Evolutionary conservation across 2,797 vertebrate genomes (phyloP).

Genomic region (Takifugu ocellatus): DNA sequence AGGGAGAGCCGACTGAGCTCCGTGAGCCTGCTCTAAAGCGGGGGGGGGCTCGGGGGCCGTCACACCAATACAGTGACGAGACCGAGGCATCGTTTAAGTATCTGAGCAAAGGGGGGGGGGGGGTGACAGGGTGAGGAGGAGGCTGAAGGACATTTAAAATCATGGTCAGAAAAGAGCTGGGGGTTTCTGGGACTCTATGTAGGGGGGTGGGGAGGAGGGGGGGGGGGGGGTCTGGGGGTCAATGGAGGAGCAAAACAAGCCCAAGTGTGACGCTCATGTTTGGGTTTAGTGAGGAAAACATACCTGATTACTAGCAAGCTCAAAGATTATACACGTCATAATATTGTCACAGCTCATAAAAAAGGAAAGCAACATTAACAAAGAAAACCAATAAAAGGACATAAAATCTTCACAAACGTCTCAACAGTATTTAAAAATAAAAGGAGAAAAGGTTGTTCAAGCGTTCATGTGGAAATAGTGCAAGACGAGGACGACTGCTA

Average conservation of each 20-base stretch:
- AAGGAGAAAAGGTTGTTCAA: constrained; percentile 89
- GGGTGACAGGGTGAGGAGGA: constrained; percentile 19
- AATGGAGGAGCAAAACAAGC: constrained; percentile 44
- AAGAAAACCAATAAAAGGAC: constrained; percentile 68
- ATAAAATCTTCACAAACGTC: constrained; percentile 90
- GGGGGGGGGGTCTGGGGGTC: background rate
- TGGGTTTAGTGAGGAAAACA: constrained; percentile 47
- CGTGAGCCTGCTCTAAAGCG: constrained; percentile 27
- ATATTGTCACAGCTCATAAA: constrained; percentile 77
- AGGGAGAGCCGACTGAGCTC: constrained; percentile 31
- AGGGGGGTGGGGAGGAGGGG: constrained; percentile 25
- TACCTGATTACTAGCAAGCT: constrained; percentile 73
- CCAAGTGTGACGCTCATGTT: constrained; percentile 26
- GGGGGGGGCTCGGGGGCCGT: constrained; percentile 56
- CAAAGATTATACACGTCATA: constrained; percentile 66
- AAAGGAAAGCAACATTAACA: constrained; percentile 70
- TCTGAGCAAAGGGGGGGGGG: constrained; percentile 31
- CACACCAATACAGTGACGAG: constrained; percentile 60
- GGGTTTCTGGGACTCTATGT: constrained; percentile 9
- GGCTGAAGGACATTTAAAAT: constrained; percentile 32
- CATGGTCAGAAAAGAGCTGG: constrained; percentile 26
- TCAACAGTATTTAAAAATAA: constrained; percentile 88
- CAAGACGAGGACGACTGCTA: constrained; percentile 86
- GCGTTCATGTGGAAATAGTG: constrained; percentile 91
- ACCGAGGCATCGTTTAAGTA: constrained; percentile 60